phyloP scores from a whole-genome alignment of 2,113 vertebrate genomes.

The Calonectris borealis region DNA sequence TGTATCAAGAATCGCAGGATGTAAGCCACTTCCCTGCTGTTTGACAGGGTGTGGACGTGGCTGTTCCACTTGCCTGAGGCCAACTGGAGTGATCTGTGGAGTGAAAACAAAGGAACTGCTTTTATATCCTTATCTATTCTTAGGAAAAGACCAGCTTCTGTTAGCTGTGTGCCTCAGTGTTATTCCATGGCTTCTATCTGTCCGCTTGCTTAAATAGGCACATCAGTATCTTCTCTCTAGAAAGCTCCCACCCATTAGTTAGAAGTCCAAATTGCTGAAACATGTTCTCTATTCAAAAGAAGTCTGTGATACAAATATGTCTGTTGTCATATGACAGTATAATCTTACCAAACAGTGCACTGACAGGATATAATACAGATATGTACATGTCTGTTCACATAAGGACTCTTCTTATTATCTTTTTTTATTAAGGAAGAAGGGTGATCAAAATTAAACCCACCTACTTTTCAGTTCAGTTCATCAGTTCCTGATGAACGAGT shows the following conservation, averaged over 20 bases:
- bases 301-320: neutral
- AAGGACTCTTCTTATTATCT: neutral
- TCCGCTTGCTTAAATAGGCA: neutral
- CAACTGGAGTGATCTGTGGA: neutral
- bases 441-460: neutral
- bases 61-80: neutral
- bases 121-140: neutral
- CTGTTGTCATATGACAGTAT: neutral
- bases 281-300: neutral
- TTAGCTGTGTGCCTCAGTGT: neutral
- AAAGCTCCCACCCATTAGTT: neutral
- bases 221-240: neutral
- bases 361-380: neutral
- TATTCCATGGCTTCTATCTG: neutral
- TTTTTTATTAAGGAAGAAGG: neutral
- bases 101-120: neutral
- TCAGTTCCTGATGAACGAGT: neutral
- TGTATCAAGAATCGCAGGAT: neutral
- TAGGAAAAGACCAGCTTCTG: neutral
- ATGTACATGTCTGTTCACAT: neutral
- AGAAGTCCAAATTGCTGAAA: neutral
- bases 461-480: neutral
- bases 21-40: neutral
- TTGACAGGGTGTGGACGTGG: neutral
- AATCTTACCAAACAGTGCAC: slow-evolving; percentile 3